Base-by-base conservation (phyloP, 2,797 vertebrate species). In the Sebastes cheni region DNA sequence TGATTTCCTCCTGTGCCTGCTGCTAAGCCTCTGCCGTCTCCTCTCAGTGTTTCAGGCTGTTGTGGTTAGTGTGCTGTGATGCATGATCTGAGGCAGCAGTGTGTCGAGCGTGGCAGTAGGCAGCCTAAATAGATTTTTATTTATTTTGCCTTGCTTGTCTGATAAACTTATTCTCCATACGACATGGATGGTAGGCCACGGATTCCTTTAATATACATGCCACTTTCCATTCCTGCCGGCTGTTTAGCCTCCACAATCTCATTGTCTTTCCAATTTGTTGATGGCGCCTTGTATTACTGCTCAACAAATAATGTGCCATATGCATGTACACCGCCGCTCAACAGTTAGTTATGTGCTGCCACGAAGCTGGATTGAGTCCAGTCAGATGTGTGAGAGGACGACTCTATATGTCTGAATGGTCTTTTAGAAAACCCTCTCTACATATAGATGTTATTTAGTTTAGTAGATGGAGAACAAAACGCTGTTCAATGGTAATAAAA, bases 211-310 rank as follows among this genome's bases (percentile, higher is more conserved):
- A 78, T 52, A 22, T 36, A 55, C 22, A 13, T 30, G 69, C 9
- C 74, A 32, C 58, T 77, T 69, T 50, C 50, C 20, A 42, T 46
- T 71, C 36, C n/a, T 55, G 46, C 67, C 1, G 1, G 12, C 67
- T 59, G 36, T 68, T 76, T 59, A 52, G 73, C 58, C 30, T 66
- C 65, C 68, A 18, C 36, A 42, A 25, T 61, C 46, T 62, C 60
- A 71, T 73, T 77, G 69, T 71, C 34, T 62, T 67, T 72, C 50
- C 67, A 34, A 54, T 68, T 67, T 62, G 20, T 65, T 39, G 61
- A 72, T 69, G 67, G 7, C 1, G 1, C 23, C 72, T 54, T 66
- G 30, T n/a, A 5, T 64, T 25, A 25, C 34, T n/a, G 50, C 29
- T 56, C 14, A 62, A 39, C 52, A 60, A 30, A 29, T 29, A 67